A percentile compares a stretch with the other conserved stretches of the same genome.
Conservation (phyloP, 2,113 vertebrate species). For the Speoplatyrhinus poulsoni region DNA sequence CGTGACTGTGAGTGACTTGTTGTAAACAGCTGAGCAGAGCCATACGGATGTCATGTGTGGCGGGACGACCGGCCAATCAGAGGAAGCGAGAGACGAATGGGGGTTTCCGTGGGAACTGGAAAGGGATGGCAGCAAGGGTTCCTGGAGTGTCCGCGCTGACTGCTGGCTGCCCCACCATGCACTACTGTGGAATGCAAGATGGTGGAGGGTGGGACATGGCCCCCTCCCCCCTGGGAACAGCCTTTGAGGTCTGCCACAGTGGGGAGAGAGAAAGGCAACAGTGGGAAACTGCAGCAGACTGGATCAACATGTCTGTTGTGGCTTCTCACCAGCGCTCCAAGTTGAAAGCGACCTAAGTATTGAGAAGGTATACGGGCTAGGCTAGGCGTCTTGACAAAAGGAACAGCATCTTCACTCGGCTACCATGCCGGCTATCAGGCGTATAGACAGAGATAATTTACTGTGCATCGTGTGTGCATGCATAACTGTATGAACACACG, state of each 20-base stretch:
- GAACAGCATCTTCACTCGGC: conserved; percentile 45
- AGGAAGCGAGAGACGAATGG: background rate
- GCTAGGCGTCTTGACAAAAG: conserved; percentile 3
- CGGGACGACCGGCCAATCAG: background rate
- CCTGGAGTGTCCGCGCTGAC: conserved; percentile 12
- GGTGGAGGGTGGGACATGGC: conserved; percentile 31
- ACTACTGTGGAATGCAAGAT: conserved; percentile 49
- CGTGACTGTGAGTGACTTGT: conserved; percentile 36
- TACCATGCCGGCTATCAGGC: conserved; percentile 29
- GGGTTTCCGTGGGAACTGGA: conserved; percentile 15
- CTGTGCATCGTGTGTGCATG: background rate
- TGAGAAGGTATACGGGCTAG: too few species aligned
- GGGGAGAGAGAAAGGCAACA: conserved; percentile 34
- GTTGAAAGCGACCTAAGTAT: background rate
- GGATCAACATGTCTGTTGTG: conserved; percentile 36
- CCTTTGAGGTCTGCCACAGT: conserved; percentile 51
- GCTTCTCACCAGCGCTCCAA: conserved; percentile 5
- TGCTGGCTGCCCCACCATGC: conserved; percentile 15
- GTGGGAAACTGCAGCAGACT: conserved; percentile 47
- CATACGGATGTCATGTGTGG: conserved; percentile 36
- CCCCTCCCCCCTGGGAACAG: conserved; percentile 59
- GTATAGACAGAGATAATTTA: conserved; percentile 38
- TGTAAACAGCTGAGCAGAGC: conserved; percentile 51
- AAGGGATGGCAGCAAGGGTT: background rate
- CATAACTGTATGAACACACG: too few species aligned